Base-by-base conservation (phyloP, 1,140 invertebrate genomes). In the Coboldia fuscipes region DNA sequence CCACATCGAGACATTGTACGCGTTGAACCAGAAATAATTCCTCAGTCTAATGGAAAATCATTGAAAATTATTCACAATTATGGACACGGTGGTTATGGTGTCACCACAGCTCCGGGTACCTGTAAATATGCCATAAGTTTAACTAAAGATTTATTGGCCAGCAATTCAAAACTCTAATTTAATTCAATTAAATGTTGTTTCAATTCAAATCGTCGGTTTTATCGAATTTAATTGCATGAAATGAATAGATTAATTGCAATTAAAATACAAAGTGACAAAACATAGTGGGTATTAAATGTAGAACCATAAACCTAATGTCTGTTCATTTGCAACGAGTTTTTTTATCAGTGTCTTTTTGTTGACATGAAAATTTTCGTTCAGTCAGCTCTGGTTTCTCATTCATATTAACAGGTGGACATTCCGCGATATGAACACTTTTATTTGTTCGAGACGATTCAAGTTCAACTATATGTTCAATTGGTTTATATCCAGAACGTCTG, bases 41-140 rank as follows among this genome's bases (percentile, higher is more conserved):
- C 50, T 8, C 47, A 47, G 13, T 20, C 40, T 40, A 35, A 48
- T 44, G 42, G 48, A 30, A 44, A 52, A 47, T 45, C 38, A 18
- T 36, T 66, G 12, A 67, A 75, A 60, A 52, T 88, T 12, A 71
- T 93, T 1, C 86, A 94, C 51, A 86, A 89, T 54, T 93, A 93
- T 50, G 89, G 88, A 3, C 88, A 93, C 49, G 83, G 86, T 2
- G 83, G 84, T 3, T 84, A 89, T 54, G 86, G 89, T 5, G 72
- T 93, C 2, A 76, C 76, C 36, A 71, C 80, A 21, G 77, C 81
- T 8, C 88, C 85, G 12, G 88, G 88, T 21, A 88, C 84, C 2
- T 70, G 75, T 2, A 62, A 70, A 33, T 62, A 83, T 42, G 80
- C 82, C 1, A 68, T 80, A 1, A 42, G 67, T 17, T 51, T 84